phyloP scores from a whole-genome alignment of 2,888 invertebrate species.

The Linyphia triangularis region DNA sequence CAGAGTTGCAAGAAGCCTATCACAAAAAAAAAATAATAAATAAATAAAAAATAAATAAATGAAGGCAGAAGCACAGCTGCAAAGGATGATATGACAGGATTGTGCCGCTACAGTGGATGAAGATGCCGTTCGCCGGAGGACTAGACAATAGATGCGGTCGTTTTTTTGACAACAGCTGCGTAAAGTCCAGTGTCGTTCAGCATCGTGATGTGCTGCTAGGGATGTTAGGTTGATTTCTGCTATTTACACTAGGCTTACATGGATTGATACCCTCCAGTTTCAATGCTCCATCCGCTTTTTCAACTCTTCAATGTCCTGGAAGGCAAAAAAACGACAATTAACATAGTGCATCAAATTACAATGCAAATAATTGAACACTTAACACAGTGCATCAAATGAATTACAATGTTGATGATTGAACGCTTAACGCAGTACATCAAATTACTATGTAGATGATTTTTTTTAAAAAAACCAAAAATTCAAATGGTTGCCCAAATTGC shows the following conservation, averaged over 20 bases:
- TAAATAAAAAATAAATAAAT: slow-evolving; percentile 27
- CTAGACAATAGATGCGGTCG: background rate
- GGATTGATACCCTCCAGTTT: background rate
- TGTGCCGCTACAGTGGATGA: background rate
- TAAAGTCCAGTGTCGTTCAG: background rate
- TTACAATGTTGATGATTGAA: too few relatives aligned
- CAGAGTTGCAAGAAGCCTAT: slow-evolving; percentile 38
- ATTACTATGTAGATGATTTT: too few relatives aligned
- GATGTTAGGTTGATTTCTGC: slow-evolving; percentile 6
- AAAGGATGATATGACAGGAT: background rate
- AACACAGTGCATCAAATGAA: too few relatives aligned
- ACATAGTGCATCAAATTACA: too few relatives aligned
- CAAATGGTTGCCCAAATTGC: too few relatives aligned
- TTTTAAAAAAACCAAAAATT: too few relatives aligned
- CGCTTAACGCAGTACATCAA: too few relatives aligned
- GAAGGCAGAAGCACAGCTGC: background rate
- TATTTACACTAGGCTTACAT: slow-evolving; percentile 7
- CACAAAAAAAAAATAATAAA: slow-evolving; percentile 29
- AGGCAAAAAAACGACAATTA: background rate
- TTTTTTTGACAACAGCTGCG: too few relatives aligned
- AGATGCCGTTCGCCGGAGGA: background rate
- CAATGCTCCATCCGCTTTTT: slow-evolving; percentile 30
- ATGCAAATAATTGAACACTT: too few relatives aligned
- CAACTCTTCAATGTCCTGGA: slow-evolving; percentile 51
- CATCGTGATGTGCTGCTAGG: background rate